A percentile compares a stretch with the other conserved stretches of the same genome.
phyloP scores from a whole-genome alignment of 2,888 invertebrate genomes.

The Zele albiditarsus region DNA sequence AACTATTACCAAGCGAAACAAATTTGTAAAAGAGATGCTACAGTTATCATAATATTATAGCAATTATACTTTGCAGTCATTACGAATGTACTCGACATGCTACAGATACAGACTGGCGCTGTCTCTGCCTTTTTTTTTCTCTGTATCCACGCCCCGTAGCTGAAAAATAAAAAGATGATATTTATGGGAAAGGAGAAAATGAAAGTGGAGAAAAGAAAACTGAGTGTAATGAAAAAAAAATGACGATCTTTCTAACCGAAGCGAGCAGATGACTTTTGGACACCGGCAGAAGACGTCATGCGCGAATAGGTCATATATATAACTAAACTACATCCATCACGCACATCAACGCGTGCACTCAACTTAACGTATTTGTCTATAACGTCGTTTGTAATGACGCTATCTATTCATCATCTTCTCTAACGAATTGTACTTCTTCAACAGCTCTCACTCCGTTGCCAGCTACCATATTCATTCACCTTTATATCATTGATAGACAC shows the following conservation, averaged over 20 bases:
- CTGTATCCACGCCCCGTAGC: background rate
- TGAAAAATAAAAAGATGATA: slow-evolving; percentile 42
- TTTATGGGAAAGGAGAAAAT: slow-evolving; percentile 31
- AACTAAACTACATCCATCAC: background rate
- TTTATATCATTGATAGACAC: background rate
- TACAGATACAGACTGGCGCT: no score
- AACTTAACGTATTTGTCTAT: background rate
- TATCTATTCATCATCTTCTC: slow-evolving; percentile 5
- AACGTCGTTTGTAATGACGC: slow-evolving; percentile 1
- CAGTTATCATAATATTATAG: slow-evolving; percentile 30
- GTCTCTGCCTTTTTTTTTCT: slow-evolving; percentile 2
- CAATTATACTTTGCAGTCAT: slow-evolving; percentile 25
- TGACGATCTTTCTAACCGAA: slow-evolving; percentile 36
- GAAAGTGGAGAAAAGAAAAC: background rate
- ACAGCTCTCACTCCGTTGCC: background rate
- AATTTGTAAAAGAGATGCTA: background rate
- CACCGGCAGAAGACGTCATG: slow-evolving; percentile 28
- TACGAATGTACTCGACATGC: slow-evolving; percentile 8
- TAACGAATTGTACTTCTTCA: slow-evolving; percentile 11
- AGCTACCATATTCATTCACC: background rate
- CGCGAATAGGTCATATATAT: no score
- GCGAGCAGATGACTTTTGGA: slow-evolving; percentile 37
- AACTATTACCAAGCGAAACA: background rate
- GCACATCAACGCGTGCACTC: background rate
- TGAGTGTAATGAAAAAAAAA: slow-evolving; percentile 20